phyloP scores from a whole-genome alignment of 2,797 vertebrate species.

The Tokudaia muenninki region DNA sequence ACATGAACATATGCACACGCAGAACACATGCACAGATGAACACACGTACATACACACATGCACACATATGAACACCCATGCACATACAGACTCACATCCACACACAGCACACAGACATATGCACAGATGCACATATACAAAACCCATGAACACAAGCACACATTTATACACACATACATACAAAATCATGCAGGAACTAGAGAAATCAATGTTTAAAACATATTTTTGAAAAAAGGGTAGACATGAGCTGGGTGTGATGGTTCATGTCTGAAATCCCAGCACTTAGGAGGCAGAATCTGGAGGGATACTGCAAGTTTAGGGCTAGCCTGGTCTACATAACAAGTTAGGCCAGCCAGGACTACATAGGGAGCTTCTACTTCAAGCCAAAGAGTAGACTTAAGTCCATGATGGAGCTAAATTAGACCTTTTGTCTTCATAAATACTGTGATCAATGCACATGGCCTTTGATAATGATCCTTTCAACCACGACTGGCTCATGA shows the following conservation, averaged over 20 bases:
- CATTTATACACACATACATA: too few species aligned
- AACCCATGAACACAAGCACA: neutral
- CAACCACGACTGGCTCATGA: neutral
- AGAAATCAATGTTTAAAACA: neutral
- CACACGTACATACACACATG: too few species aligned
- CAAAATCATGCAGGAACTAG: neutral
- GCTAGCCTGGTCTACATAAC: neutral
- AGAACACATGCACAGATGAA: too few species aligned
- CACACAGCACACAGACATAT: too few species aligned
- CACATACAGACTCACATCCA: too few species aligned
- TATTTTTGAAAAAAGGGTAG: neutral
- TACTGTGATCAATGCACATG: neutral
- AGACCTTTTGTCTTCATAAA: slow-evolving; percentile 25
- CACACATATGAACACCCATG: too few species aligned
- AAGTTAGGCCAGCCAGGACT: neutral
- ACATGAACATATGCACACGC: too few species aligned
- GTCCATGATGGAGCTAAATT: neutral
- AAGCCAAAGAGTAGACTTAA: neutral
- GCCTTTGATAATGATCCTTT: neutral
- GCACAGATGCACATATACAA: too few species aligned
- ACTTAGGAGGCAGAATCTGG: neutral
- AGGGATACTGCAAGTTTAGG: neutral
- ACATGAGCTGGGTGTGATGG: neutral
- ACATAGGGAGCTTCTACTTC: neutral
- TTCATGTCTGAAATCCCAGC: neutral